Percentiles rank a stretch among this genome's conserved stretches.
phyloP scores from a whole-genome alignment of 2,888 invertebrate genomes.

The Crioceris asparagi region DNA sequence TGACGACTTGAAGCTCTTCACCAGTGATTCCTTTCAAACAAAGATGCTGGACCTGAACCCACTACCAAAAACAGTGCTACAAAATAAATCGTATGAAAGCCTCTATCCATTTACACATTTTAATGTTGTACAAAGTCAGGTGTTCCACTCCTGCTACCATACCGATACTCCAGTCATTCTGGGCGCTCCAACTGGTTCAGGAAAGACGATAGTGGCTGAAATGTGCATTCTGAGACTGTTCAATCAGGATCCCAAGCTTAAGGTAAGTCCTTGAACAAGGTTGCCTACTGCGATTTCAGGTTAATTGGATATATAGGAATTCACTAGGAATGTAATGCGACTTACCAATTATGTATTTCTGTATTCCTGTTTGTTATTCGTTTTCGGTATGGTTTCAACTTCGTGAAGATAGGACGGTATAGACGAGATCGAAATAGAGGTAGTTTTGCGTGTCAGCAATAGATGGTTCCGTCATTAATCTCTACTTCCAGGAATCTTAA shows the following conservation, averaged over 20 bases:
- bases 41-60: conserved; percentile 83
- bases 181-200: conserved; percentile 93
- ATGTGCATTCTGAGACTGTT: conserved; percentile 93
- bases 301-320: no score
- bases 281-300: no score
- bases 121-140: conserved; percentile 97
- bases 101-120: conserved; percentile 90
- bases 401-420: no score
- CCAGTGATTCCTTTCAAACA: conserved; percentile 27
- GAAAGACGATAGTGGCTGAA: conserved; percentile 97
- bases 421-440: no score
- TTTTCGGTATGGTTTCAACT: conserved; percentile 15
- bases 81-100: conserved; percentile 63
- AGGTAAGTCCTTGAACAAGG: conserved; percentile 50
- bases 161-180: conserved; percentile 88
- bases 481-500: no score
- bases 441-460: no score
- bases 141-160: conserved; percentile 93
- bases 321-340: no score
- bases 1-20: conserved; percentile 25
- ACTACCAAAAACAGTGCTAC: conserved; percentile 71
- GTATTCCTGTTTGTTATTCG: no score
- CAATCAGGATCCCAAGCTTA: conserved; percentile 64
- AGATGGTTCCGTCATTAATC: no score
- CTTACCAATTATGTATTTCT: no score